A percentile compares a stretch with the other conserved stretches of the same genome.
Evolutionary conservation across 2,797 vertebrate species (phyloP).

Genomic region (Silurus aristotelis): DNA sequence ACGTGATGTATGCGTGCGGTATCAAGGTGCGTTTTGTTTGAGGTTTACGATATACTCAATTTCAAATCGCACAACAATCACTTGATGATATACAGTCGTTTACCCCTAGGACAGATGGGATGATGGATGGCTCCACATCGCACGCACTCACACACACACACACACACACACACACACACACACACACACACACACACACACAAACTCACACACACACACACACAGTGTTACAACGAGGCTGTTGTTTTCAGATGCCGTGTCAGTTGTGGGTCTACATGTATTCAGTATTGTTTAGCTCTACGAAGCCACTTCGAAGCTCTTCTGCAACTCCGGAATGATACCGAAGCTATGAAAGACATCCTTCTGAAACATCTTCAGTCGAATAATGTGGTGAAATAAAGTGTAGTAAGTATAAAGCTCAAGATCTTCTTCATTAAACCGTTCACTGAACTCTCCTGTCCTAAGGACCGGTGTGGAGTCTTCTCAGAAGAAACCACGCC

Average conservation of each 20-base stretch:
- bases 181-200: not conserved
- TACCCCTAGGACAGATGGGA: not conserved
- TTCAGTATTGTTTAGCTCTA: not conserved
- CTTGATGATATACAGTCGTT: too few relatives aligned
- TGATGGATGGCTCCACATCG: not conserved
- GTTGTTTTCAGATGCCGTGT: constrained; percentile 4
- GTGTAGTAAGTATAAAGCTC: too few relatives aligned
- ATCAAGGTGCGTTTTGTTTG: too few relatives aligned
- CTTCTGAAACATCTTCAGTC: too few relatives aligned
- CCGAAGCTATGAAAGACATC: too few relatives aligned
- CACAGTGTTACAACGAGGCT: not conserved
- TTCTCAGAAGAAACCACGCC: not conserved
- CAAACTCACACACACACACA: not conserved
- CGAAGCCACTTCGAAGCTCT: not conserved
- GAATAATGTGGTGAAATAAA: not conserved
- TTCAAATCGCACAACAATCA: too few relatives aligned
- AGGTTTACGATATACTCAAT: too few relatives aligned
- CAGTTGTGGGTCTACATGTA: not conserved
- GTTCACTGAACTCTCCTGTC: not conserved
- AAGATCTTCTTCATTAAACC: not conserved
- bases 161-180: not conserved
- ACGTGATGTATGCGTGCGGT: too few relatives aligned
- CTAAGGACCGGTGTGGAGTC: not conserved
- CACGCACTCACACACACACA: constrained; percentile 8
- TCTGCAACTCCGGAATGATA: too few relatives aligned